phyloP scores from a whole-genome alignment of 2,797 vertebrate genomes.

The Sebastes kiyomatsui region DNA sequence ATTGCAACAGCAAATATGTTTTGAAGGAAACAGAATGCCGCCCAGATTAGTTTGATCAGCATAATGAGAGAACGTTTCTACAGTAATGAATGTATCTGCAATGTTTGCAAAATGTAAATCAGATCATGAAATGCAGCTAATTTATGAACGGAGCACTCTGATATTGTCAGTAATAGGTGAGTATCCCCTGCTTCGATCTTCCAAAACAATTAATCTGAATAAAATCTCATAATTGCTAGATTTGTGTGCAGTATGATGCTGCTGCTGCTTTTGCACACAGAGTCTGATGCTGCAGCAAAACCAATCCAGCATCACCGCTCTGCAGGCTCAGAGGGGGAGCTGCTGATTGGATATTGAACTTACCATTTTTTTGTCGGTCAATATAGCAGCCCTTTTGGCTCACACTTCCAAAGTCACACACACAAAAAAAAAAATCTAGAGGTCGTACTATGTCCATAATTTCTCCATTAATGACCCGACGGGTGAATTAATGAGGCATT shows the following conservation, averaged over 20 bases:
- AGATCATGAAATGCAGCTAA: neutral
- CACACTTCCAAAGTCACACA: neutral
- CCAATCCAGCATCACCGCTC: neutral
- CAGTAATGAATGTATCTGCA: neutral
- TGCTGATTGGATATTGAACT: slow-evolving; percentile 8
- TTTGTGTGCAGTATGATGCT: neutral
- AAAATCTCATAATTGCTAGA: neutral
- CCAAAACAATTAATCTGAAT: neutral
- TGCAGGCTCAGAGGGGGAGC: neutral
- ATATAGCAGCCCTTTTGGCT: neutral
- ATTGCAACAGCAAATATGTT: neutral
- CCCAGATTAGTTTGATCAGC: neutral
- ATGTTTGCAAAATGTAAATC: slow-evolving; percentile 7
- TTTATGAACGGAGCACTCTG: neutral
- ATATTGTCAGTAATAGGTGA: neutral
- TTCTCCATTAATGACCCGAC: neutral
- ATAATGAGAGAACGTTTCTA: slow-evolving; percentile 1
- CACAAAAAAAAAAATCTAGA: neutral
- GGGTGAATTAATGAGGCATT: slow-evolving; percentile 4
- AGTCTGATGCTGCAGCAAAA: neutral
- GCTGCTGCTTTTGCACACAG: neutral
- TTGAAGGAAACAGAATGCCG: neutral
- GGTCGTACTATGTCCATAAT: neutral
- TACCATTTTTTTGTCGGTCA: neutral
- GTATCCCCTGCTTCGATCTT: neutral